Conservation (phyloP, 2,113 vertebrate genomes). For the Phyllostomus discolor region DNA sequence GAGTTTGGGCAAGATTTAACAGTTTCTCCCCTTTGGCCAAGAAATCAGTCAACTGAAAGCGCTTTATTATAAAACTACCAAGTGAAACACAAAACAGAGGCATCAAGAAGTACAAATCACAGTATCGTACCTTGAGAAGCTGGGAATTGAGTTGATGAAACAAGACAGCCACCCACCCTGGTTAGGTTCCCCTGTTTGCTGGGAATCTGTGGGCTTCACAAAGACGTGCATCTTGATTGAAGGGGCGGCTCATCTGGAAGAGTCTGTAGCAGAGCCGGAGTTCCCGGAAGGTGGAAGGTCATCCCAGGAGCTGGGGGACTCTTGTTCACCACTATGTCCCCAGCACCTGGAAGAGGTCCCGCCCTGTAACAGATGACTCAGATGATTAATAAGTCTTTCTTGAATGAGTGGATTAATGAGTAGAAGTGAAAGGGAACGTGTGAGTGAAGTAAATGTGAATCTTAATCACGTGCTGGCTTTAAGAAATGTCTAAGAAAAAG, state of each 20-base stretch:
- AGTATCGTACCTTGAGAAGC: background rate
- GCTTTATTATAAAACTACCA: background rate
- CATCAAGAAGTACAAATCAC: background rate
- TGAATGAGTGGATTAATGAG: background rate
- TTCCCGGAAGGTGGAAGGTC: background rate
- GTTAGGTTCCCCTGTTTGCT: background rate
- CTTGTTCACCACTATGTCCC: background rate
- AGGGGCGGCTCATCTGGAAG: background rate
- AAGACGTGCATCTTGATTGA: background rate
- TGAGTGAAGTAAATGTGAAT: background rate
- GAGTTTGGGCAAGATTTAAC: background rate
- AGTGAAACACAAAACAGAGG: background rate
- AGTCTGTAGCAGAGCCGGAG: background rate
- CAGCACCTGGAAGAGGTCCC: background rate
- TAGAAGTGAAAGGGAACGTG: background rate
- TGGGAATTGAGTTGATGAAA: background rate
- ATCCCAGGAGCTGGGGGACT: background rate
- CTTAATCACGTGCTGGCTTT: background rate
- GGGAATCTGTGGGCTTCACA: background rate
- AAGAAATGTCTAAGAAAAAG: background rate
- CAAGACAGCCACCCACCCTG: background rate
- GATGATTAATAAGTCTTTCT: background rate
- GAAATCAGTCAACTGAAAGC: background rate
- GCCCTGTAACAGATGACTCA: background rate
- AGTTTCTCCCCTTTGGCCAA: background rate